phyloP scores from a whole-genome alignment of 2,797 vertebrate genomes.

The Gallinago nigripennis region DNA sequence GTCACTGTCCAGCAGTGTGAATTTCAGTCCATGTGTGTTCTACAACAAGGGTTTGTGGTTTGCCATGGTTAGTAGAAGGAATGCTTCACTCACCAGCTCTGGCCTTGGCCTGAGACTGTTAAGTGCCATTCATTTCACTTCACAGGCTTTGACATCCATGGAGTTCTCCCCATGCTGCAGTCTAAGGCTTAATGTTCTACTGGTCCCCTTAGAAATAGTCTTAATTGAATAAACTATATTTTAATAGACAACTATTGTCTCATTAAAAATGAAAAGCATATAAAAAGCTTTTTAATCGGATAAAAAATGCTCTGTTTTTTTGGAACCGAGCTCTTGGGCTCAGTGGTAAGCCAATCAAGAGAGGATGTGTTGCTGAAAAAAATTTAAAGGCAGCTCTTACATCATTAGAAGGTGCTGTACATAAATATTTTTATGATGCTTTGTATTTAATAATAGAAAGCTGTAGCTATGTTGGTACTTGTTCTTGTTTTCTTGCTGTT shows the following conservation, averaged over 20 bases:
- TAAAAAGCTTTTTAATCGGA: background rate
- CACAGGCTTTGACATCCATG: background rate
- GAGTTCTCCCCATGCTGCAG: background rate
- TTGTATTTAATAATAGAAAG: background rate
- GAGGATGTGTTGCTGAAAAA: background rate
- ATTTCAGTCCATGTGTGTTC: background rate
- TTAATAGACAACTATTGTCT: background rate
- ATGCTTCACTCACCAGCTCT: background rate
- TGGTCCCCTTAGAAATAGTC: background rate
- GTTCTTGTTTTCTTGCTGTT: background rate
- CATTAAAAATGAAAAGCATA: background rate
- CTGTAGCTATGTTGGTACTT: background rate
- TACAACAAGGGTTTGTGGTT: background rate
- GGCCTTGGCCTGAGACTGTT: background rate
- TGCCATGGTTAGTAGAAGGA: background rate
- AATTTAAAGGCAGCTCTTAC: background rate
- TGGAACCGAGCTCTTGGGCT: background rate
- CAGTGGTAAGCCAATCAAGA: background rate
- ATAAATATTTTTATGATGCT: background rate
- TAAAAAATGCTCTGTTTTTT: background rate
- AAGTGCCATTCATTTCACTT: background rate
- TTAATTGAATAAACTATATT: background rate
- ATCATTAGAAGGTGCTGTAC: background rate
- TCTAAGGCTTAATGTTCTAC: background rate
- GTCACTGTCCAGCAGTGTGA: slow-evolving; percentile 1